phyloP scores from a whole-genome alignment of 2,797 vertebrate genomes.

The Cheirogaleus major region DNA sequence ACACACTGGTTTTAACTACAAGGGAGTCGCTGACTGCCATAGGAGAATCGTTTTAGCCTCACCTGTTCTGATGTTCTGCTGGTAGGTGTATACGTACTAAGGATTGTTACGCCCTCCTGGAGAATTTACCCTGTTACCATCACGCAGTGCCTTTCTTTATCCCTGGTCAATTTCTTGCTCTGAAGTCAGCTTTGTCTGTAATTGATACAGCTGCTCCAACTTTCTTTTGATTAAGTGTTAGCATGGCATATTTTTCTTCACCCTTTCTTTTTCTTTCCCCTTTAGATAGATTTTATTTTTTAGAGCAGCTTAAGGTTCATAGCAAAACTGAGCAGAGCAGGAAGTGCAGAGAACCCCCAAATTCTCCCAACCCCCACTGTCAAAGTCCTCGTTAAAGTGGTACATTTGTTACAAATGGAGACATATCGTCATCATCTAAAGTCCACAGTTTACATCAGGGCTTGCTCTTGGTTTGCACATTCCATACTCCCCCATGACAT shows the following conservation, averaged over 20 bases:
- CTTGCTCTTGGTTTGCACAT: neutral
- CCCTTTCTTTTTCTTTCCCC: neutral
- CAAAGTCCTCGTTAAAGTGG: neutral
- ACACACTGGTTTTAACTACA: neutral
- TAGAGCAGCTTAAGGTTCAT: neutral
- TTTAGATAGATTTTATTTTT: neutral
- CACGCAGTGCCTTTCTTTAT: neutral
- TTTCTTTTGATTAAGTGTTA: neutral
- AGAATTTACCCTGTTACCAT: neutral
- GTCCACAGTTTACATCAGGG: neutral
- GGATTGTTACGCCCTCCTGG: neutral
- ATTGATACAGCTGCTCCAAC: neutral
- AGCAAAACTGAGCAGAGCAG: neutral
- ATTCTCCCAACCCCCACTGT: fast-evolving
- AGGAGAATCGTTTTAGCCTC: neutral
- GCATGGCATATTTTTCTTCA: neutral
- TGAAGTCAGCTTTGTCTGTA: neutral
- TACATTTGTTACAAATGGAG: neutral
- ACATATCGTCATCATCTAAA: neutral
- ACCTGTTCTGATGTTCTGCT: neutral
- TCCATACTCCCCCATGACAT: neutral
- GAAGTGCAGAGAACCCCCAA: neutral
- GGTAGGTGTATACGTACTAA: neutral
- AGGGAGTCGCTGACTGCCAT: neutral
- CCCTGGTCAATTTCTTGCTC: neutral